A percentile compares a stretch with the other conserved stretches of the same genome.
These are phyloP conservation scores for Kryptolebias ocellatus DNA, from an alignment of 2,797 vertebrate species.

Conservation along the genomic window DNA sequence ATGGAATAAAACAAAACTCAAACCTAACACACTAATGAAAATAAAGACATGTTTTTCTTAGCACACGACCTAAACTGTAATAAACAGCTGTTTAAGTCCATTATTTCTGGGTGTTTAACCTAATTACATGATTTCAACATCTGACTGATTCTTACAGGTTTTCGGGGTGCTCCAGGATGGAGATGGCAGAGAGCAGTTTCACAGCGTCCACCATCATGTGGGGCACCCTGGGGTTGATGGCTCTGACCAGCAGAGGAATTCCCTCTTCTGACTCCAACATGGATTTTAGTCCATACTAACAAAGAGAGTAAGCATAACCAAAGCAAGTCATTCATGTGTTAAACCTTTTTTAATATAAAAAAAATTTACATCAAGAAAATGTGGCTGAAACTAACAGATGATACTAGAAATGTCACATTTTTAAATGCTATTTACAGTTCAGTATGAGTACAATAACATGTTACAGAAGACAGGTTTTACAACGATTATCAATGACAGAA, in stretches of 20 bases:
- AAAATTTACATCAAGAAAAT: not conserved
- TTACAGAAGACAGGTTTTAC: too few species aligned
- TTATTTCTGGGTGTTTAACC: not conserved
- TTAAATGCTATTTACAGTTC: too few species aligned
- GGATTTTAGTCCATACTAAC: slow-evolving; percentile 89
- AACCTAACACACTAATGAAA: not conserved
- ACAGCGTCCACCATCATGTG: slow-evolving; percentile 94
- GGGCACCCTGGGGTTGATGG: slow-evolving; percentile 87
- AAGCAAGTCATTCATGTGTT: not conserved
- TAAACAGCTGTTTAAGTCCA: not conserved
- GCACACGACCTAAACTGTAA: not conserved
- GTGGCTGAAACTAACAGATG: not conserved
- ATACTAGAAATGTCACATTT: not conserved
- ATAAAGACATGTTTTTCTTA: not conserved
- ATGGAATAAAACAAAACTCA: not conserved
- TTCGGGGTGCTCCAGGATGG: slow-evolving; percentile 87
- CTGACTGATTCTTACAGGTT: slow-evolving; percentile 81
- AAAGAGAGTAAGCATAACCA: slow-evolving; percentile 2
- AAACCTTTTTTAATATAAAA: not conserved
- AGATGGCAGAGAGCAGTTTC: slow-evolving; percentile 90
- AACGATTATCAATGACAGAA: not conserved
- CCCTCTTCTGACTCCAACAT: slow-evolving; percentile 89
- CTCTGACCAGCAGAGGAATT: slow-evolving; percentile 88
- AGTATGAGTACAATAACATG: too few species aligned
- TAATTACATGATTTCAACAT: not conserved